Conservation (phyloP, 2,797 vertebrate genomes). For the Lithobates pipiens region DNA sequence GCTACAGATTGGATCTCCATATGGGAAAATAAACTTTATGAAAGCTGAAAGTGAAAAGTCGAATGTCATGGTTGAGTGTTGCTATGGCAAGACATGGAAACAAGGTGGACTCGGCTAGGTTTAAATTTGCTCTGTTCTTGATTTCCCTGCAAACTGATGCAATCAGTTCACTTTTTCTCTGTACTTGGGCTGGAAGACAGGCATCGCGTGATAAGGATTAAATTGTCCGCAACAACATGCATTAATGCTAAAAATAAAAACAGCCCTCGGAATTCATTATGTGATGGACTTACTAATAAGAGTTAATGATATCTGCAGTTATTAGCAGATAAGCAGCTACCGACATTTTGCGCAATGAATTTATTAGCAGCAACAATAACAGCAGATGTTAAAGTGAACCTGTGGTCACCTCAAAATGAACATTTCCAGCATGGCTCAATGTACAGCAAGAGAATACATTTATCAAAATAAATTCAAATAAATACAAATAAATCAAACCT, state of each 20-base stretch:
- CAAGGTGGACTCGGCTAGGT: slow-evolving; percentile 14
- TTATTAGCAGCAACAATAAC: neutral
- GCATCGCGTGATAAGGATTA: neutral
- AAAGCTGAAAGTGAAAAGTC: neutral
- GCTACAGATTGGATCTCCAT: slow-evolving; percentile 6
- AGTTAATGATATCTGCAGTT: slow-evolving; percentile 13
- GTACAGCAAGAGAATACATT: no score
- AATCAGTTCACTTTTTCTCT: slow-evolving; percentile 21
- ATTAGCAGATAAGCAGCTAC: neutral
- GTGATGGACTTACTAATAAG: neutral
- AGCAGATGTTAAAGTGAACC: no score
- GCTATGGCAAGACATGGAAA: slow-evolving; percentile 22
- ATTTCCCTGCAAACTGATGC: slow-evolving; percentile 13
- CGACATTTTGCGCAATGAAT: neutral
- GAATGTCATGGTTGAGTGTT: neutral
- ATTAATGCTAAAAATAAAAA: neutral
- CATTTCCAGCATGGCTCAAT: no score
- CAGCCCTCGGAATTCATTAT: neutral
- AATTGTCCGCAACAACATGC: neutral
- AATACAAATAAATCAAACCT: no score
- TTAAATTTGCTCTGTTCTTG: neutral
- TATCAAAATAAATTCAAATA: no score
- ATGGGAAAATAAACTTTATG: slow-evolving; percentile 1
- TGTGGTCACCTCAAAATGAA: no score
- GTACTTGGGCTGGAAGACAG: neutral